Evolutionary conservation across 2,113 vertebrate species (phyloP).

Genomic region (Heliornis fulica): DNA sequence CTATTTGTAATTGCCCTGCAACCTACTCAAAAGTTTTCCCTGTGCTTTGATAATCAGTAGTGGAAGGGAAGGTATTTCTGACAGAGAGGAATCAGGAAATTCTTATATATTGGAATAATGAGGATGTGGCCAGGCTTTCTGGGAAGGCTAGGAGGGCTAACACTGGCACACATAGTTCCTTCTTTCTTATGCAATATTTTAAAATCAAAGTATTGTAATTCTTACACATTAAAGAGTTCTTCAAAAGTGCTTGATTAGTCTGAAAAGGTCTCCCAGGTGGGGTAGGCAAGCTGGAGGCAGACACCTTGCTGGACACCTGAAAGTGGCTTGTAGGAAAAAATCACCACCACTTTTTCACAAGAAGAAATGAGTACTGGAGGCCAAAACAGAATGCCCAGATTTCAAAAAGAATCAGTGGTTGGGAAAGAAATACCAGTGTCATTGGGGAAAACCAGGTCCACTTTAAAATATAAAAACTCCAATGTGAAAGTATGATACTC

Average conservation of each 20-base stretch:
- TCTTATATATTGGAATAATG: not conserved
- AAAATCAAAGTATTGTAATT: not conserved
- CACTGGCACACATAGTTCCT: not conserved
- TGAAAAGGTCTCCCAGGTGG: not conserved
- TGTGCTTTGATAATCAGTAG: not conserved
- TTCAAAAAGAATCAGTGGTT: not conserved
- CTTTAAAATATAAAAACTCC: not conserved
- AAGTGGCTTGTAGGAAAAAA: not conserved
- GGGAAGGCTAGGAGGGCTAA: not conserved
- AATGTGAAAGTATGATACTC: not conserved
- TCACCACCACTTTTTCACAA: not conserved
- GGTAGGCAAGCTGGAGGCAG: not conserved
- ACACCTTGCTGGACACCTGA: not conserved
- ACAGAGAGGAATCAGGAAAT: not conserved
- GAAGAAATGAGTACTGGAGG: not conserved
- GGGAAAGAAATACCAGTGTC: not conserved
- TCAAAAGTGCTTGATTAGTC: not conserved
- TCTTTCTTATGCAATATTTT: not conserved
- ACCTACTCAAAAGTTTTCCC: not conserved
- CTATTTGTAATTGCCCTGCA: not conserved
- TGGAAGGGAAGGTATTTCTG: not conserved
- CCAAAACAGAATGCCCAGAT: not conserved
- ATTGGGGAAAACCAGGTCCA: not conserved
- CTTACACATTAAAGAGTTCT: not conserved
- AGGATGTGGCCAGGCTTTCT: not conserved